Evolutionary conservation across 2,113 vertebrate genomes (phyloP).

Genomic region (Solea senegalensis): DNA sequence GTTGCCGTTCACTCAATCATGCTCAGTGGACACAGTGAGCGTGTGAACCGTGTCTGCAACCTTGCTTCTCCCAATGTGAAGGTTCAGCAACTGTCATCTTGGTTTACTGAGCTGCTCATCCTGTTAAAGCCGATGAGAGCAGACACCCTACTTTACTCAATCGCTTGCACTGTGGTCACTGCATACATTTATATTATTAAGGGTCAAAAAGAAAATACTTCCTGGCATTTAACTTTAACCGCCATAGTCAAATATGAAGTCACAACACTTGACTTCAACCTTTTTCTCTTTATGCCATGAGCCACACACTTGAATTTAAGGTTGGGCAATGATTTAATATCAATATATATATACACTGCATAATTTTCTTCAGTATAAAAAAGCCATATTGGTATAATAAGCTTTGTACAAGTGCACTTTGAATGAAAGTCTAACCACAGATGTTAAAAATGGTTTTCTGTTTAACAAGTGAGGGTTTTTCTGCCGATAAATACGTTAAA

Average conservation of each 20-base stretch:
- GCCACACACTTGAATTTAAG: too few relatives aligned
- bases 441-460: too few relatives aligned
- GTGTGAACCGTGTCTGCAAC: conserved; percentile 48
- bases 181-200: conserved; percentile 4
- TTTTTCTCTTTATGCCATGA: too few relatives aligned
- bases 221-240: not conserved
- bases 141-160: conserved; percentile 28
- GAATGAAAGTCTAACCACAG: too few relatives aligned
- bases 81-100: conserved; percentile 32
- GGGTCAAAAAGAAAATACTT: conserved; percentile 22
- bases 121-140: conserved; percentile 41
- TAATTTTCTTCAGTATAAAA: too few relatives aligned
- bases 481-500: too few relatives aligned
- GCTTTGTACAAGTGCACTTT: too few relatives aligned
- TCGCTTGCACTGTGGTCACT: conserved; percentile 23
- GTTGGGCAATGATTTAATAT: too few relatives aligned
- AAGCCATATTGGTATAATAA: too few relatives aligned
- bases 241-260: not conserved
- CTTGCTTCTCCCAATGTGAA: conserved; percentile 16
- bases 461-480: too few relatives aligned
- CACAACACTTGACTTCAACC: too few relatives aligned
- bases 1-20: conserved; percentile 24
- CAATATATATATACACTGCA: too few relatives aligned
- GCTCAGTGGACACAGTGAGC: conserved; percentile 20
- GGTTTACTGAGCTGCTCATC: conserved; percentile 42